A percentile compares a stretch with the other conserved stretches of the same genome.
Conservation (phyloP, 2,113 vertebrate species). For the Syngnathus floridae region DNA sequence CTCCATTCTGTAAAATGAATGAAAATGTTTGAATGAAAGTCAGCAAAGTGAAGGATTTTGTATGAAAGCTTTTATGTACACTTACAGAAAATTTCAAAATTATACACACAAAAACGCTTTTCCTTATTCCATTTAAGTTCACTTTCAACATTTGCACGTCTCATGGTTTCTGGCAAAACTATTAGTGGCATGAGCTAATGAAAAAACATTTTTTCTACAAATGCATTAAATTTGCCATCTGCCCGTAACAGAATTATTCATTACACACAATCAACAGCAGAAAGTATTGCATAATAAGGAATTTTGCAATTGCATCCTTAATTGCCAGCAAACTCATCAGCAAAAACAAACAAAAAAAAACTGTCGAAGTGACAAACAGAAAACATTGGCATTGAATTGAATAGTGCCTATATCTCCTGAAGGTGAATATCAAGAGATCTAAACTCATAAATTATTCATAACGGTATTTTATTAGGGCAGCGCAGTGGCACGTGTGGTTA, state of each 20-base stretch:
- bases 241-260: constrained; percentile 5
- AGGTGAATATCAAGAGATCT: not conserved
- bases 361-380: not conserved
- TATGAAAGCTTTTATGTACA: not conserved
- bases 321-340: not conserved
- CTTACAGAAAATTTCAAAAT: not conserved
- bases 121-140: constrained; percentile 1
- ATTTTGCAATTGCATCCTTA: not conserved
- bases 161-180: not conserved
- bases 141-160: constrained; percentile 6
- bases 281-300: constrained; percentile 15
- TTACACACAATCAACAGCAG: constrained; percentile 5
- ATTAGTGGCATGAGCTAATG: constrained; percentile 9
- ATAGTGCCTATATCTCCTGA: not conserved
- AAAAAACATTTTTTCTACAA: constrained; percentile 4
- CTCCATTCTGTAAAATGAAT: constrained; percentile 9
- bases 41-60: constrained; percentile 3
- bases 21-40: not conserved
- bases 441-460: not conserved
- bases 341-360: not conserved
- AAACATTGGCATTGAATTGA: not conserved
- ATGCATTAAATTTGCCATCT: constrained; percentile 16
- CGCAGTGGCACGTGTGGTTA: not conserved
- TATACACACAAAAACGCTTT: not conserved
- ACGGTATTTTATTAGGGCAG: not conserved